Percentiles rank a stretch among this genome's conserved stretches.
phyloP scores from a whole-genome alignment of 2,113 vertebrate species.

The Hippocampus mohnikei region DNA sequence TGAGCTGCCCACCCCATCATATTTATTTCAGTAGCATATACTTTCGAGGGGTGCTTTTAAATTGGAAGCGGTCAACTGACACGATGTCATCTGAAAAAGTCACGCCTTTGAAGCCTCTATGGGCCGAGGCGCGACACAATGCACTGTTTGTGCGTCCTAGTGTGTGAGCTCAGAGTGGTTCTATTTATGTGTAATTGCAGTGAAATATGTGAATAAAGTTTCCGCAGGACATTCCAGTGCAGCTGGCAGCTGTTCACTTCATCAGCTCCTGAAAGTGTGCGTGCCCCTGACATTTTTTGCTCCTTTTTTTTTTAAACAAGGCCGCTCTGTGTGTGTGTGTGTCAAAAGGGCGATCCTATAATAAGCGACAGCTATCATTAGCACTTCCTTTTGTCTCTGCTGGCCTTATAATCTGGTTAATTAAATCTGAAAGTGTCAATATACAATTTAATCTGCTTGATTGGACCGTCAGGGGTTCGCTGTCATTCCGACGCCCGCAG shows the following conservation, averaged over 20 bases:
- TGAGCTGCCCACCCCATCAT: too few relatives aligned
- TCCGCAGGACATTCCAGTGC: slow-evolving; percentile 43
- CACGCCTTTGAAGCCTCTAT: slow-evolving; percentile 15
- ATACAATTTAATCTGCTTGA: slow-evolving; percentile 44
- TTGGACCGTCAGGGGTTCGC: slow-evolving; percentile 10
- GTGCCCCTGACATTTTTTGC: slow-evolving; percentile 18
- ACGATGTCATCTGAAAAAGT: slow-evolving; percentile 31
- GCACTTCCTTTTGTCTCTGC: slow-evolving; percentile 46
- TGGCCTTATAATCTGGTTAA: slow-evolving; percentile 41
- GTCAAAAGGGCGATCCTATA: slow-evolving; percentile 53
- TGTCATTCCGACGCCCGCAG: slow-evolving; percentile 27
- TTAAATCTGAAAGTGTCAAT: slow-evolving; percentile 60
- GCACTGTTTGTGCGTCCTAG: slow-evolving; percentile 30
- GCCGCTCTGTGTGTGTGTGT: slow-evolving; percentile 25
- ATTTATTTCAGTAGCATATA: too few relatives aligned
- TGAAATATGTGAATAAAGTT: slow-evolving; percentile 46
- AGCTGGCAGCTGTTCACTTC: slow-evolving; percentile 52
- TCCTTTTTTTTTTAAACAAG: slow-evolving; percentile 19
- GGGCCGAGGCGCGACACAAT: slow-evolving; percentile 20
- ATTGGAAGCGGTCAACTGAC: slow-evolving; percentile 27
- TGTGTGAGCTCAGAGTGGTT: slow-evolving; percentile 36
- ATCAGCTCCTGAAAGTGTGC: slow-evolving; percentile 11
- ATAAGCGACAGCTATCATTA: slow-evolving; percentile 60
- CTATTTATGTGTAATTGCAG: slow-evolving; percentile 64
- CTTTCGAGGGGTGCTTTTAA: background rate